Evolutionary conservation across 2,797 vertebrate genomes (phyloP), one percentile per base, ranked within the genome.

Genomic region (Babyrousa celebensis): DNA sequence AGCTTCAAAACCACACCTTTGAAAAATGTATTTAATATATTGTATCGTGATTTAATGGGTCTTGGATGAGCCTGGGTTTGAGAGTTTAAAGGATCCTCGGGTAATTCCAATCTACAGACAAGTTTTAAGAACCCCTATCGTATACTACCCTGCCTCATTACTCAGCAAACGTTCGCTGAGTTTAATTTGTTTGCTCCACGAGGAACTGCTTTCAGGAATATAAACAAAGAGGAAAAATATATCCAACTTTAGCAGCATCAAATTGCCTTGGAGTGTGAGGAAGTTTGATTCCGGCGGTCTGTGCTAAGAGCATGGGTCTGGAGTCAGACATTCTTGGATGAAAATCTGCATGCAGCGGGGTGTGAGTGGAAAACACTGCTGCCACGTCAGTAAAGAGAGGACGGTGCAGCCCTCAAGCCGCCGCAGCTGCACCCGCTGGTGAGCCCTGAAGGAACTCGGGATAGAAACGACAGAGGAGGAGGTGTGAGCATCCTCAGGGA

Each of bases 381-480:
- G 48, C 48, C 5, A 21, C 0, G 7, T n/a, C 27, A n/a, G 17
- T 56, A 56, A n/a, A 77, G 10, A n/a, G 54, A n/a, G 1, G 29
- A 54, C 7, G 27, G 3, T 12, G 20, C 10, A 56, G 52, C 74
- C 74, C 6, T 18, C 48, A n/a, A 54, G 74, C 16, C 0, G 0
- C 74, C 54, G 17, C 48, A 7, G 48, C 52, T n/a, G 52, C 48
- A 17, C 74, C 29, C 12, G 29, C 17, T 21, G 52, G 18, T n/a
- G 48, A 62, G 60, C 23, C 21, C 21, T 5, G 23, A n/a, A 52
- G 48, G 52, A 77, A 77, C 3, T 6, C 52, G n/a, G 29, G 52
- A n/a, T 32, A 18, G 27, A 56, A 29, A 56, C 74, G 43, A 6
- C 43, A 10, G 4, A 6, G 9, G 43, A 48, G 43, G 43, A 48